A percentile compares a stretch with the other conserved stretches of the same genome.
Evolutionary conservation across 2,888 invertebrate species (phyloP).

Genomic region (Rosalia funebris): DNA sequence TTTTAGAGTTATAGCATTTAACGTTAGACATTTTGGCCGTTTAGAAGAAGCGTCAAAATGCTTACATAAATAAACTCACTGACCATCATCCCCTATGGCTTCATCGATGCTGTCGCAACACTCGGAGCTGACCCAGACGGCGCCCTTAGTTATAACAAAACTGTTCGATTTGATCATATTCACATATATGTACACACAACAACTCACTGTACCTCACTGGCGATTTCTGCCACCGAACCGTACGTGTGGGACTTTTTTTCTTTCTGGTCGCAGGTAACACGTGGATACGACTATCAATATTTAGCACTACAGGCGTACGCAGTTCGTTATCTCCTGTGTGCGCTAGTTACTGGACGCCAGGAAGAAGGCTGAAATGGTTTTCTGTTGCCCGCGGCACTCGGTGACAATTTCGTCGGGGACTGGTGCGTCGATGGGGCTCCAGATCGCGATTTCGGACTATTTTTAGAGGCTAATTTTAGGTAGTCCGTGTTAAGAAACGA

Average conservation of each 20-base stretch:
- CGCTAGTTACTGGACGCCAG: neutral
- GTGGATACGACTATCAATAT: too few relatives aligned
- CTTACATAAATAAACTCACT: slow-evolving; percentile 1
- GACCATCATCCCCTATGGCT: neutral
- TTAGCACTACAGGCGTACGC: too few relatives aligned
- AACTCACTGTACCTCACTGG: too few relatives aligned
- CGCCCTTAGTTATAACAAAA: neutral
- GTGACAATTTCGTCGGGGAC: neutral
- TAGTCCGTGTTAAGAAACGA: neutral
- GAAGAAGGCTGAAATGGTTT: too few relatives aligned
- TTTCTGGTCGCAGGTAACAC: neutral
- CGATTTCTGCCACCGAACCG: neutral
- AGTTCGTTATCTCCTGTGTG: too few relatives aligned
- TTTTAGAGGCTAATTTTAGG: neutral
- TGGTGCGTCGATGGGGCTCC: neutral
- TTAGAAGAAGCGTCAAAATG: neutral
- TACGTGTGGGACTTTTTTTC: neutral
- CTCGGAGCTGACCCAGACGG: neutral
- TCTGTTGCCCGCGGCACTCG: too few relatives aligned
- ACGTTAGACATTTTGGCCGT: too few relatives aligned
- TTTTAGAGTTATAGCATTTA: too few relatives aligned
- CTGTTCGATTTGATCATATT: slow-evolving; percentile 1
- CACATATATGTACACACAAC: too few relatives aligned
- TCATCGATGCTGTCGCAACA: neutral
- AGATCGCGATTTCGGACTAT: neutral